Percentiles rank a stretch among this genome's conserved stretches.
Evolutionary conservation across 2,888 invertebrate species (phyloP).

Genomic region (Papilio demoleus): DNA sequence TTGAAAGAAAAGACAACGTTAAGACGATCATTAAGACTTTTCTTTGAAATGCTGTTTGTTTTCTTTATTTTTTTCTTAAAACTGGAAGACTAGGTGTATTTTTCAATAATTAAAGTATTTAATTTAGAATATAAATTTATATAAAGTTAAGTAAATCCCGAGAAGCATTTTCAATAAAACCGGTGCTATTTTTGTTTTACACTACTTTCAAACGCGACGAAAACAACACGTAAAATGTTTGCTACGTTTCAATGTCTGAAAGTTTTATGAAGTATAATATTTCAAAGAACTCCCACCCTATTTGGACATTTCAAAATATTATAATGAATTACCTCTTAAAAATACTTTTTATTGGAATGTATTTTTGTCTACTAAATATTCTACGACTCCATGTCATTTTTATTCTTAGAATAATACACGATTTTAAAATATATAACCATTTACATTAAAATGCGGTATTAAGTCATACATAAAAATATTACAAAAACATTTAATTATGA

Average conservation of each 20-base stretch:
- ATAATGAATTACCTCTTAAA: no score
- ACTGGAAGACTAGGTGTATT: no score
- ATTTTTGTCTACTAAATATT: no score
- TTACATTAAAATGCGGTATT: background rate
- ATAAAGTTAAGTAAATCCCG: no score
- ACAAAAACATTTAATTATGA: background rate
- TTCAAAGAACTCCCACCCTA: background rate
- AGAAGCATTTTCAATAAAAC: no score
- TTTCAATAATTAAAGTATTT: no score
- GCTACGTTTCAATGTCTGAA: background rate
- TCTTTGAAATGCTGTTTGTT: background rate
- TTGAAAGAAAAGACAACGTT: background rate
- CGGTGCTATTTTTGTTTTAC: background rate
- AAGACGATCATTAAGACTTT: background rate
- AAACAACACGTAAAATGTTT: conserved; percentile 7
- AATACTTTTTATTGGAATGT: background rate
- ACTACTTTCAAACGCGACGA: conserved; percentile 5
- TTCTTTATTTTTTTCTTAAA: background rate
- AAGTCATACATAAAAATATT: background rate
- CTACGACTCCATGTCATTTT: no score
- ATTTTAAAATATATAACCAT: no score
- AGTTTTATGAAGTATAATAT: background rate
- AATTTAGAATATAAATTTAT: no score
- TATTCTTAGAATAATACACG: no score
- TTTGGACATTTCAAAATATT: background rate